Evolutionary conservation across 2,113 vertebrate species (phyloP), one percentile per base, ranked within the genome.

Genomic region (Phodopus roborovskii): DNA sequence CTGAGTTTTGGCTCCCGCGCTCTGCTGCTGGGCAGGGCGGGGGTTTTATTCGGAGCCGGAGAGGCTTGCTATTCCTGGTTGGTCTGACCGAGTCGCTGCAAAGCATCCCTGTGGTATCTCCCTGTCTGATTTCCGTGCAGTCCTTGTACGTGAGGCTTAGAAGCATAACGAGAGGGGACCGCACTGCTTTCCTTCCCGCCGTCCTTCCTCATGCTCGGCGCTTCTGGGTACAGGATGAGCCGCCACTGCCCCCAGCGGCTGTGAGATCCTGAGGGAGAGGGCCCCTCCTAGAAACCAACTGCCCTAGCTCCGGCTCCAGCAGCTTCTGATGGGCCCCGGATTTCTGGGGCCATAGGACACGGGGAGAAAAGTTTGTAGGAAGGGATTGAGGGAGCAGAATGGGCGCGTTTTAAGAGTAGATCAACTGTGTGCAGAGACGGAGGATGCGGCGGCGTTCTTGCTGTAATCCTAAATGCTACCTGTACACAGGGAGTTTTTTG

Each of bases 1-100:
- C 4, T 48, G 62, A 8, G 1, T 20, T 33, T 45, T 33, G 39
- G 60, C 17, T 19, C 4, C 56, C 13, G 13, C 1, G 4, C 15
- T 42, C 39, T 0, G 4, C 16, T 33, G 28, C 7, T 30, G 1
- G 7, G 10, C 7, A 64, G 26, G 58, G 15, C 16, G 2, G 5
- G 22, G 56, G 2, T 28, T 60, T 60, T 82, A 0, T n/a, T 7
- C 24, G 3, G 19, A 48, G 36, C 22, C 11, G 0, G 24, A 3
- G 66, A n/a, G 3, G 15, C 15, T 26, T 17, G 19, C 39, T 50
- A 19, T 60, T 60, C 10, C 24, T 0, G 24, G 70, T 5, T 42
- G 68, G 9, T 11, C 17, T 10, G 50, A 12, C n/a, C 0, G 86
- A 73, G 48, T 60, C 68, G 17, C 7, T 58, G 36, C 70, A 74